Evolutionary conservation across 2,888 invertebrate genomes (phyloP).

Genomic region (Xestia sexstrigata): DNA sequence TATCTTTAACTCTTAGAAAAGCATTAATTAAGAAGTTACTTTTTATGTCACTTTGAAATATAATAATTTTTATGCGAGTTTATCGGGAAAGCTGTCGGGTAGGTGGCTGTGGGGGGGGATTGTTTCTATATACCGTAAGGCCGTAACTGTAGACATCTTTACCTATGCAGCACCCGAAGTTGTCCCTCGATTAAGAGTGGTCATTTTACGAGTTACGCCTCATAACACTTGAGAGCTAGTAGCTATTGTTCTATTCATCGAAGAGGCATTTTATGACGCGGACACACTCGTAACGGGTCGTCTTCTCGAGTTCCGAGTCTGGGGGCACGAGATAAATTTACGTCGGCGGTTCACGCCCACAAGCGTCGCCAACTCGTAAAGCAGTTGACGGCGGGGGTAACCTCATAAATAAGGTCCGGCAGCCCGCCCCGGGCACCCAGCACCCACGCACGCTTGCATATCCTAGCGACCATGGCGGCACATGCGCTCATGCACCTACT

Average conservation of each 20-base stretch:
- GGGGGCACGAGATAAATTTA: constrained; percentile 82
- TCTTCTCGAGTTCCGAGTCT: constrained; percentile 74
- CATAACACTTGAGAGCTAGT: constrained; percentile 69
- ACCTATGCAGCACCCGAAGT: constrained; percentile 27
- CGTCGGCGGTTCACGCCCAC: constrained; percentile 79
- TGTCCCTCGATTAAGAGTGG: constrained; percentile 59
- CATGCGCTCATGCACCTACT: constrained; percentile 57
- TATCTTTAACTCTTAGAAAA: constrained; percentile 82
- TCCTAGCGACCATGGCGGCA: constrained; percentile 36
- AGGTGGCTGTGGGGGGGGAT: constrained; percentile 23
- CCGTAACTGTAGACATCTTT: constrained; percentile 15
- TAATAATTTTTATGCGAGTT: constrained; percentile 49
- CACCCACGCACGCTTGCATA: constrained; percentile 54
- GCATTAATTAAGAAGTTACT: constrained; percentile 81
- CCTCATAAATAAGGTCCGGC: constrained; percentile 81
- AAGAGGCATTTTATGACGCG: constrained; percentile 84
- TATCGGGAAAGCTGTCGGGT: constrained; percentile 28
- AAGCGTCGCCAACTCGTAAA: constrained; percentile 82
- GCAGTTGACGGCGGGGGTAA: constrained; percentile 76
- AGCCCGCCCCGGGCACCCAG: constrained; percentile 66
- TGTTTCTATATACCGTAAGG: constrained; percentile 10
- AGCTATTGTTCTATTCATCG: constrained; percentile 81
- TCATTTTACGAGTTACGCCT: constrained; percentile 70
- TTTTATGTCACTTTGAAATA: constrained; percentile 65
- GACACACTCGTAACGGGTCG: constrained; percentile 70